These are phyloP conservation scores for Drosophila kanapiae DNA, from an alignment of 1,140 invertebrate species.

Conservation along the genomic window DNA sequence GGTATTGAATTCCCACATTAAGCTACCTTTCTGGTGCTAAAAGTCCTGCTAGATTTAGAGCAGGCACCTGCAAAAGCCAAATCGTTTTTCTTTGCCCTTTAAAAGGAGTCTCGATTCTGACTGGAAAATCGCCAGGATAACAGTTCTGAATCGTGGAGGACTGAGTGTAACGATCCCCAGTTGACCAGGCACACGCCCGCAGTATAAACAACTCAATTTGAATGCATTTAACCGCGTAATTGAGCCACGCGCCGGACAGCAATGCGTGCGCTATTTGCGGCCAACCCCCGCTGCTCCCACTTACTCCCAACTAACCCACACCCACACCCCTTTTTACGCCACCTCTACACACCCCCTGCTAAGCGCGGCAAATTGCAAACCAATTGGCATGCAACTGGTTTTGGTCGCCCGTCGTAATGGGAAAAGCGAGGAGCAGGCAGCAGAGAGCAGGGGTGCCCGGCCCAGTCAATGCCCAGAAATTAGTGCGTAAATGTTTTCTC, in stretches of 20 bases:
- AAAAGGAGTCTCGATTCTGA: too few species aligned
- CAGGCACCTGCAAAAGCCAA: not conserved
- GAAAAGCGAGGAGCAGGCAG: conserved; percentile 18
- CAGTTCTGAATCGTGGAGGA: conserved; percentile 8
- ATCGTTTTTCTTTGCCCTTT: too few species aligned
- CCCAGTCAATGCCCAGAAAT: conserved; percentile 67
- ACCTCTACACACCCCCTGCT: conserved; percentile 22
- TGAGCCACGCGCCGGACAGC: conserved; percentile 73
- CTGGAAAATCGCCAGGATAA: not conserved
- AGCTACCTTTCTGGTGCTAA: too few species aligned
- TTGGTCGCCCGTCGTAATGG: conserved; percentile 52
- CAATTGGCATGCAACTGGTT: conserved; percentile 84
- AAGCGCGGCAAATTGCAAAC: conserved; percentile 81
- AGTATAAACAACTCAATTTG: conserved; percentile 85
- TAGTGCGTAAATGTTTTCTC: conserved; percentile 85
- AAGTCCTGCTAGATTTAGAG: conserved; percentile 1
- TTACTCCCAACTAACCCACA: not conserved
- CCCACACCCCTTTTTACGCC: not conserved
- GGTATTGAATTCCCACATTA: not conserved
- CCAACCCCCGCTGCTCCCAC: conserved; percentile 34
- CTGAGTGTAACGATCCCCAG: conserved; percentile 23
- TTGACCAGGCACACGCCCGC: conserved; percentile 65
- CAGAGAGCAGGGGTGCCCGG: conserved; percentile 36
- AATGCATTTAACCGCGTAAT: conserved; percentile 85
- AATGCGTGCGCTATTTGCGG: conserved; percentile 79